Conservation (phyloP, 2,888 invertebrate genomes). For the Drosophila paramelanica region DNA sequence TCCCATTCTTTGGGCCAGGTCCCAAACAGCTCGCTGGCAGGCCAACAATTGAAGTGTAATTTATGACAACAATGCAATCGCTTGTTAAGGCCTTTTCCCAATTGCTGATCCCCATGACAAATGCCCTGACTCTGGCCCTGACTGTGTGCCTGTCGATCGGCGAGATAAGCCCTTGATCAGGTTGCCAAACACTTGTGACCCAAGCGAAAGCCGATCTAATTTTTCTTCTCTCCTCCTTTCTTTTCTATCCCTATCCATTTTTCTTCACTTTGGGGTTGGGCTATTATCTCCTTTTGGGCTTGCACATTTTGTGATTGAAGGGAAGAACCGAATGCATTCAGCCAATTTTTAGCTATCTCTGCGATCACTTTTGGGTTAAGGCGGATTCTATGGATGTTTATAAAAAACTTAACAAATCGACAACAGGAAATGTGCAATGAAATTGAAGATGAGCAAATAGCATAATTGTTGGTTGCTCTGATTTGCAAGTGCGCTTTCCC, state of each 20-base stretch:
- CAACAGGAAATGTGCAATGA: slow-evolving; percentile 53
- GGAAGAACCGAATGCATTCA: slow-evolving; percentile 19
- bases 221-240: slow-evolving; percentile 21
- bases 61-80: slow-evolving; percentile 74
- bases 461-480: slow-evolving; percentile 4
- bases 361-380: slow-evolving; percentile 14
- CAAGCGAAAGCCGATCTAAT: slow-evolving; percentile 31
- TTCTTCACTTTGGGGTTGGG: background rate
- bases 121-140: slow-evolving; percentile 51
- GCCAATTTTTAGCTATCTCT: slow-evolving; percentile 16
- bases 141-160: slow-evolving; percentile 54
- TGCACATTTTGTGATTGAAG: slow-evolving; percentile 40
- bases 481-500: slow-evolving; percentile 32
- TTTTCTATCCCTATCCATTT: background rate
- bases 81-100: slow-evolving; percentile 21
- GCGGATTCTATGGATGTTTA: slow-evolving; percentile 6
- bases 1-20: slow-evolving; percentile 11
- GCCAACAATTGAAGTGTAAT: slow-evolving; percentile 77
- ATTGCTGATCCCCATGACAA: slow-evolving; percentile 68
- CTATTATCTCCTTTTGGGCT: slow-evolving; percentile 20
- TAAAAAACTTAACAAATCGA: slow-evolving; percentile 14
- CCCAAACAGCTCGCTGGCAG: slow-evolving; percentile 11
- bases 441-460: slow-evolving; percentile 35
- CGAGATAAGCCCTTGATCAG: slow-evolving; percentile 78
- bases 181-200: slow-evolving; percentile 70